Base-by-base conservation (phyloP, 1,140 invertebrate species). In the Neodiprion lecontei region DNA sequence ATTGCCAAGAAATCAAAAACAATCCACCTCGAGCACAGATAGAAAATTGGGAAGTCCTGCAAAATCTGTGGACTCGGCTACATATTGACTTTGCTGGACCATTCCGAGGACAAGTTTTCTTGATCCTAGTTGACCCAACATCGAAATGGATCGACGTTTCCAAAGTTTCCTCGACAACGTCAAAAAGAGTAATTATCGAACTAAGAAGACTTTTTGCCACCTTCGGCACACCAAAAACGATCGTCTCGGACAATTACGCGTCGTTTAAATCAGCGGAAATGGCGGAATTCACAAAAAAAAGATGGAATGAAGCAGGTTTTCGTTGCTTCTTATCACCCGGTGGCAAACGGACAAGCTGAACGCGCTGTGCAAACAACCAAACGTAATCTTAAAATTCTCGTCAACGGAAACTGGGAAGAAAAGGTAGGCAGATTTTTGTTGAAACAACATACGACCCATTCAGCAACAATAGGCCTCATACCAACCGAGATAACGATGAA, bases 21-120 rank as follows among this genome's bases (percentile, higher is more conserved):
- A 81, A 78, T 28, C 75, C 78, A 72, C 77, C 81, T 40, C 77
- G 79, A 73, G 70, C 75, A 68, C 70, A 76, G 9, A 72, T 75
- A 21, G 75, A 77, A 49, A 76, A 76, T 3, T 89, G 87, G 88
- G 73, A 79, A 14, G 74, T 72, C 53, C 78, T 85, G 11, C 77
- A 75, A 23, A 79, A 72, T 70, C 86, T 84, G 7, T 91, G 88
- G 88, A 78, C 82, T 21, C 76, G 88, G 61, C 69, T 90, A 0
- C 88, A 91, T 75, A 80, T 89, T 0, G 90, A 90, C 75, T 89
- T 87, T 79, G 87, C 87, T 9, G 87, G 88, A 14, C 88, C 85
- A 28, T 85, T 86, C 69, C 49, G 79, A 47, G 78, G 78, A 2
- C 76, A 83, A 72, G 80, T 74, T 72, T 89, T 87, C 72, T 74